phyloP scores from a whole-genome alignment of 2,888 invertebrate genomes.

The Lithophane socia region DNA sequence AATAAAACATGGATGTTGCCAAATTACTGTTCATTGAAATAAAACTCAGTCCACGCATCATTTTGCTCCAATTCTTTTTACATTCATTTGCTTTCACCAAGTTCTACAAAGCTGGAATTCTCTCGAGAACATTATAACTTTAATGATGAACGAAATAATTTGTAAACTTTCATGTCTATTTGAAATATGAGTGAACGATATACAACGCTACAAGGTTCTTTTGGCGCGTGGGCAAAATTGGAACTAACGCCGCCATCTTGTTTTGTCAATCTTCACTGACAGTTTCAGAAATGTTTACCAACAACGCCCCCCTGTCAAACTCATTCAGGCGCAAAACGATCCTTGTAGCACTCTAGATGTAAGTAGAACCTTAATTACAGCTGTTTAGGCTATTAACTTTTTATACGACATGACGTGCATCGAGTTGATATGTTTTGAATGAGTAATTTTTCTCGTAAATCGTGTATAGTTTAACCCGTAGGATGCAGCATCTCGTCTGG shows the following conservation, averaged over 20 bases:
- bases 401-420: conserved; percentile 35
- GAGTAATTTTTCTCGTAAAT: conserved; percentile 37
- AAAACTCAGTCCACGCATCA: conserved; percentile 10
- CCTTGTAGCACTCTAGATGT: conserved; percentile 3
- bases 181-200: conserved; percentile 20
- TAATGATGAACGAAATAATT: conserved; percentile 52
- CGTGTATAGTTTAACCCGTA: conserved; percentile 39
- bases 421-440: conserved; percentile 32
- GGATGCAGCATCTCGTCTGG: conserved; percentile 46
- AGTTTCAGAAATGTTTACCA: not conserved
- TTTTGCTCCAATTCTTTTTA: conserved; percentile 40
- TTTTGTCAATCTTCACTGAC: not conserved
- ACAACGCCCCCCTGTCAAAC: not conserved
- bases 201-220: not conserved
- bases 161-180: conserved; percentile 36
- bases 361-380: conserved; percentile 1
- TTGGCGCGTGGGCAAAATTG: not conserved
- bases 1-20: not conserved
- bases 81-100: conserved; percentile 40
- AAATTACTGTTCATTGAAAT: conserved; percentile 29
- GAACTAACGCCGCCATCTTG: not conserved
- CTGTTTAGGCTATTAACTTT: conserved; percentile 16
- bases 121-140: conserved; percentile 41
- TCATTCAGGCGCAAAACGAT: not conserved
- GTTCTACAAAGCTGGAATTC: conserved; percentile 34